phyloP scores from a whole-genome alignment of 2,888 invertebrate genomes.

The Petrophora chlorosata region DNA sequence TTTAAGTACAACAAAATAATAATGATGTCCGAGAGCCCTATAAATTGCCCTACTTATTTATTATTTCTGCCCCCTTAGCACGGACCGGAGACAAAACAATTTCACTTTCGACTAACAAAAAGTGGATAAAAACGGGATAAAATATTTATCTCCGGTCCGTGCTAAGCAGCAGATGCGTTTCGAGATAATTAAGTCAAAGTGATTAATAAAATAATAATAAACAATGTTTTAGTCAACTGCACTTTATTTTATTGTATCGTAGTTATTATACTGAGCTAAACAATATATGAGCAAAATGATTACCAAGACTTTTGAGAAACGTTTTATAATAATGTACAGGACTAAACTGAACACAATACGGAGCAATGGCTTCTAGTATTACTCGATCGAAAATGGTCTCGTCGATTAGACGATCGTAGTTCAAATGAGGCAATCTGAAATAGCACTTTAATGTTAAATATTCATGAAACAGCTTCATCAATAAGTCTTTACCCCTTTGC shows the following conservation, averaged over 20 bases:
- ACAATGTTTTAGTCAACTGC: no score
- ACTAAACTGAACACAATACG: constrained; percentile 12
- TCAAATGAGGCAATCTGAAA: constrained; percentile 8
- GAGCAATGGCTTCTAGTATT: not conserved
- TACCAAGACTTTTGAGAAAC: constrained; percentile 15
- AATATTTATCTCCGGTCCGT: no score
- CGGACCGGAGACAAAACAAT: no score
- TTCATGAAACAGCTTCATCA: constrained; percentile 10
- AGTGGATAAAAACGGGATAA: no score
- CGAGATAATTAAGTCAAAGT: no score
- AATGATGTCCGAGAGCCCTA: no score
- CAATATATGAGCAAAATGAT: constrained; percentile 6
- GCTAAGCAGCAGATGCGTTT: no score
- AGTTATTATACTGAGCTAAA: not conserved
- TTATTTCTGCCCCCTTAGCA: no score
- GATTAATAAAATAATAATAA: no score
- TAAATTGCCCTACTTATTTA: no score
- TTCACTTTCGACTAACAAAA: no score
- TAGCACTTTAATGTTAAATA: constrained; percentile 4
- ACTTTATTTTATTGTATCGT: not conserved
- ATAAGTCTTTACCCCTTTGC: constrained; percentile 16
- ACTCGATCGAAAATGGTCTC: constrained; percentile 26
- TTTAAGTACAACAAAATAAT: no score
- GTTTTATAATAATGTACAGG: constrained; percentile 4
- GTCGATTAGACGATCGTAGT: constrained; percentile 13